These are phyloP conservation scores for Gonatopus flavifemur DNA, from an alignment of 1,140 invertebrate species.

Conservation along the genomic window DNA sequence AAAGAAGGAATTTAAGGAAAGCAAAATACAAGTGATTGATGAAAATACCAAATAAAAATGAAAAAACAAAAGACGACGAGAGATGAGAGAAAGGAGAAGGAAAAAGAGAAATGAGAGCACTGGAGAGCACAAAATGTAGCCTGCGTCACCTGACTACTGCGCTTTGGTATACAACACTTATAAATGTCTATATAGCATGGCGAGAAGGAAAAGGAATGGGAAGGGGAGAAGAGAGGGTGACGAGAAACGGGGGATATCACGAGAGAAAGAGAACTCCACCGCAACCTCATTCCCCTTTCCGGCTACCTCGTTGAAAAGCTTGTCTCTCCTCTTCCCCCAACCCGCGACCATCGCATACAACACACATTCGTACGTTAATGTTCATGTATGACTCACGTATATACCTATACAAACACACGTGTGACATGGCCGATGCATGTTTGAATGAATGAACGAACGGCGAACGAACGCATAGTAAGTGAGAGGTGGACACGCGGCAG, in stretches of 20 bases:
- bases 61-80: conserved; percentile 16
- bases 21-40: too few species aligned
- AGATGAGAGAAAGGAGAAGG: neutral
- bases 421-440: conserved; percentile 23
- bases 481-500: too few species aligned
- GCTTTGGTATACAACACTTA: too few species aligned
- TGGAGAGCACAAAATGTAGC: neutral
- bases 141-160: too few species aligned
- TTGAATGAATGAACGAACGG: conserved; percentile 32
- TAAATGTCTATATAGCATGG: too few species aligned
- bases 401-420: neutral
- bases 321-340: conserved; percentile 2
- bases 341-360: neutral
- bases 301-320: conserved; percentile 27
- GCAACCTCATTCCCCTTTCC: conserved; percentile 33
- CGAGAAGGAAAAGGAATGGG: conserved; percentile 2
- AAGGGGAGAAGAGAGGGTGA: neutral
- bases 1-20: too few species aligned
- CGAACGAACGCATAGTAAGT: conserved; percentile 13
- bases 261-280: conserved; percentile 27
- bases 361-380: too few species aligned
- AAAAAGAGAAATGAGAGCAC: neutral
- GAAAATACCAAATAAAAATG: too few species aligned
- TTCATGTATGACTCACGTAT: too few species aligned
- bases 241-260: conserved; percentile 13